Evolutionary conservation across 2,888 invertebrate species (phyloP).

Genomic region (Trachelus stipa): DNA sequence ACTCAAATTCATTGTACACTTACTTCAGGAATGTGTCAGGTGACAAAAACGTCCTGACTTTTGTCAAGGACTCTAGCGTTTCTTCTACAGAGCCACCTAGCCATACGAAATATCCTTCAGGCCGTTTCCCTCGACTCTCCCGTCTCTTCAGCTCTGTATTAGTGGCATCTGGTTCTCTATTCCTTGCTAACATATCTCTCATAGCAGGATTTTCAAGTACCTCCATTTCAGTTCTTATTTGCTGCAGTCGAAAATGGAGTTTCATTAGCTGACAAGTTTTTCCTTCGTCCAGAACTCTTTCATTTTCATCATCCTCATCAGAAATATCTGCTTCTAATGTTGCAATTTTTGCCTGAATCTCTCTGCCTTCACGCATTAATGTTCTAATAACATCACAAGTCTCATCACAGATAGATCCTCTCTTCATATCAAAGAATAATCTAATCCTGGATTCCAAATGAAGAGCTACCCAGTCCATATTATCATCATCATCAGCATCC

Average conservation of each 20-base stretch:
- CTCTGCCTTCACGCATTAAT: conserved; percentile 70
- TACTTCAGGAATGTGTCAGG: conserved; percentile 65
- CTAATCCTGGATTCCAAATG: conserved; percentile 71
- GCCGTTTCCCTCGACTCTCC: conserved; percentile 40
- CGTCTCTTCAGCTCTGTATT: conserved; percentile 40
- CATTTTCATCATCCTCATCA: conserved; percentile 42
- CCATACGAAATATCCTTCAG: conserved; percentile 65
- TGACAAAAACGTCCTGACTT: conserved; percentile 63
- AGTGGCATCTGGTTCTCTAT: conserved; percentile 43
- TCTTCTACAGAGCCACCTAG: conserved; percentile 66
- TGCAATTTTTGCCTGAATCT: conserved; percentile 68
- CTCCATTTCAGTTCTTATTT: conserved; percentile 72
- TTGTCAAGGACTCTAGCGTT: conserved; percentile 66
- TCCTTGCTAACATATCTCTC: conserved; percentile 65
- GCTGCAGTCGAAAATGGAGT: conserved; percentile 70
- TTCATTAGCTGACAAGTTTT: conserved; percentile 69
- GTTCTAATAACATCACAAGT: conserved; percentile 69
- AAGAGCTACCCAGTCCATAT: conserved; percentile 70
- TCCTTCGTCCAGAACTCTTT: conserved; percentile 51
- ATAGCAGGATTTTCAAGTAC: conserved; percentile 72
- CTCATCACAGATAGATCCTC: conserved; percentile 68
- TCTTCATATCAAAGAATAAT: conserved; percentile 72
- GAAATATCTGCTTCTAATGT: conserved; percentile 65
- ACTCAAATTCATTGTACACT: conserved; percentile 39
- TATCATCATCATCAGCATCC: conserved; percentile 76